A percentile compares a stretch with the other conserved stretches of the same genome.
These are phyloP conservation scores for Apus apus DNA, from an alignment of 2,113 vertebrate species.

Conservation along the genomic window DNA sequence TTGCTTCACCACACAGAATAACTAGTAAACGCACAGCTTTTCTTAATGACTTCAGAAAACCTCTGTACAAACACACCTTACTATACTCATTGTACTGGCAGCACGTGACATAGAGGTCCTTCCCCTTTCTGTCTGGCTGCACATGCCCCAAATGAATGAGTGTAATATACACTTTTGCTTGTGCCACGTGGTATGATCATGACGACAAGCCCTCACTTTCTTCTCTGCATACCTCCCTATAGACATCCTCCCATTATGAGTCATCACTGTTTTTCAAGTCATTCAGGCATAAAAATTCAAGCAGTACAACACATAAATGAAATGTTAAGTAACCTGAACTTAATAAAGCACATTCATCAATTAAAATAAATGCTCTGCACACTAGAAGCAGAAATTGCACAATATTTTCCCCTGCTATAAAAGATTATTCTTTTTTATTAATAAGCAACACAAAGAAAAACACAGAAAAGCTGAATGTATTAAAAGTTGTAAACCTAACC, in stretches of 20 bases:
- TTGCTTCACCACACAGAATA: not conserved
- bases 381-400: not conserved
- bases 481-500: not conserved
- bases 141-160: not conserved
- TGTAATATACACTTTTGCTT: rapidly evolving
- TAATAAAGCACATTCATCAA: not conserved
- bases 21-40: not conserved
- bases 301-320: not conserved
- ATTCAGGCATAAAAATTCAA: not conserved
- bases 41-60: not conserved
- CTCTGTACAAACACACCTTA: not conserved
- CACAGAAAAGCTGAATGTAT: not conserved
- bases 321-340: not conserved
- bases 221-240: not conserved
- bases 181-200: not conserved
- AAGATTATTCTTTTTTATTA: not conserved
- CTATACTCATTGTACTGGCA: not conserved
- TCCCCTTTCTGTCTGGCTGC: not conserved
- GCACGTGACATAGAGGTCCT: not conserved
- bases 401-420: not conserved
- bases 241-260: not conserved
- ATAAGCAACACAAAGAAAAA: not conserved
- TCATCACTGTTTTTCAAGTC: not conserved
- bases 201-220: not conserved
- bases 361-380: not conserved